Evolutionary conservation across 2,888 invertebrate species (phyloP), one percentile per base, ranked within the genome.

Genomic region (Choristoneura rosaceana): DNA sequence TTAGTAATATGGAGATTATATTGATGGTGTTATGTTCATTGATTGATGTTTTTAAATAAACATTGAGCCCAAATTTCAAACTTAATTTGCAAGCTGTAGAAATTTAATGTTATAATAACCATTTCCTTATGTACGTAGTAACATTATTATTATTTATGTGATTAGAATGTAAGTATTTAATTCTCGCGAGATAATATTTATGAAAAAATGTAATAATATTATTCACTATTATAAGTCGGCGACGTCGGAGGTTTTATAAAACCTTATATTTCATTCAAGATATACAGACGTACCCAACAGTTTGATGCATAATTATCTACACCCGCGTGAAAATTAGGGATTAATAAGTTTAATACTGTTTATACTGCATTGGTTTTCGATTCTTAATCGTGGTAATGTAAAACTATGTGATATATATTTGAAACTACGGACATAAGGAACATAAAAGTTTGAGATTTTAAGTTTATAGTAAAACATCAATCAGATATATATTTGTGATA

Each of bases 31-130:
- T 52, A 17, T 47, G 62, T 70, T 43, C 4, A 25, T 52, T 76
- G 80, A 84, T 87, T 85, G 74, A 81, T 82, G 86, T 87, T 84
- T 86, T 81, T 82, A 79, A 79, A 80, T 77, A 82, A 81, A 88
- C 87, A 82, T 80, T 88, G 92, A 92, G 92, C 92, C 92, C 92
- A 80, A 67, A 80, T 90, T 91, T 91, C 89, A 89, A 89, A 88
- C 85, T 83, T 83, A 74, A 70, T 41, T 15, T 55, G 55, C 55
- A 55, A 55, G 10, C 17, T 52, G 52, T 55, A 55, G 55, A 55
- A 55, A 55, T 25, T 10, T 12, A 55, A 12, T 14, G 12, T 38
- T 12, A 1, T 4, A 47, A 15, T 33, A 45, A 43, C 0, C 15
- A 70, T 47, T 64, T 70, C 58, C 45, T 70, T 47, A 64, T 64